Conservation (phyloP, 35 echinoderm and acorn worm species). For the Patiria miniata region DNA sequence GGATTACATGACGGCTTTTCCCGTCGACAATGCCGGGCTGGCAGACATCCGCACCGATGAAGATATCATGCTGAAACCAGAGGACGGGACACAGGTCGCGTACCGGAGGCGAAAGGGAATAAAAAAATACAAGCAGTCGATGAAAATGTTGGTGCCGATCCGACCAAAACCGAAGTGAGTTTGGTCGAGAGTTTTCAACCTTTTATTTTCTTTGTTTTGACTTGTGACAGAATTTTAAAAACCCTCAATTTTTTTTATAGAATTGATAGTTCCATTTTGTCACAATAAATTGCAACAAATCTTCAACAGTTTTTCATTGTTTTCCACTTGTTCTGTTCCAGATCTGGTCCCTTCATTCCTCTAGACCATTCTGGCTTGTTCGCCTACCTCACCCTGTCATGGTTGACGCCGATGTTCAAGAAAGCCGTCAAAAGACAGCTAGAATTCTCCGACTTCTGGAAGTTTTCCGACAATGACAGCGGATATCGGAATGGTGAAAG, state of each 20-base stretch:
- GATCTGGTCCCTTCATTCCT: background rate
- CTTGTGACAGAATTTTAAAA: background rate
- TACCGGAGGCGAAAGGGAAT: slow-evolving; percentile 50
- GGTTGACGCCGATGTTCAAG: slow-evolving; percentile 70
- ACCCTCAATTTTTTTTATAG: background rate
- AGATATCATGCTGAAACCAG: slow-evolving; percentile 38
- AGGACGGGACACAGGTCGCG: slow-evolving; percentile 1
- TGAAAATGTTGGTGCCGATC: slow-evolving; percentile 48
- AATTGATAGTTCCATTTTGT: background rate
- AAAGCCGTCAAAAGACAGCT: slow-evolving; percentile 45
- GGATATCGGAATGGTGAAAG: slow-evolving; percentile 49
- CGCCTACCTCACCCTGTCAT: slow-evolving; percentile 71
- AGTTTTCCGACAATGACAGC: slow-evolving; percentile 43
- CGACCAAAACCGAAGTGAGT: slow-evolving; percentile 57
- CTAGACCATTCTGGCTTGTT: slow-evolving; percentile 73
- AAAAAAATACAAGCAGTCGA: slow-evolving; percentile 34
- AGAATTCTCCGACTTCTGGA: slow-evolving; percentile 40
- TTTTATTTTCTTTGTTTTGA: no score
- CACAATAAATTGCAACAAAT: background rate
- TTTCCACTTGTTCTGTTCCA: slow-evolving; percentile 31
- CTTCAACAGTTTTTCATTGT: no score
- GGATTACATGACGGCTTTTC: background rate
- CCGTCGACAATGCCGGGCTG: slow-evolving; percentile 44
- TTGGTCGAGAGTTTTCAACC: no score
- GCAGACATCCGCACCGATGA: slow-evolving; percentile 51